A percentile compares a stretch with the other conserved stretches of the same genome.
These are phyloP conservation scores for Deroplatys truncata DNA, from an alignment of 2,888 invertebrate species.

Conservation along the genomic window DNA sequence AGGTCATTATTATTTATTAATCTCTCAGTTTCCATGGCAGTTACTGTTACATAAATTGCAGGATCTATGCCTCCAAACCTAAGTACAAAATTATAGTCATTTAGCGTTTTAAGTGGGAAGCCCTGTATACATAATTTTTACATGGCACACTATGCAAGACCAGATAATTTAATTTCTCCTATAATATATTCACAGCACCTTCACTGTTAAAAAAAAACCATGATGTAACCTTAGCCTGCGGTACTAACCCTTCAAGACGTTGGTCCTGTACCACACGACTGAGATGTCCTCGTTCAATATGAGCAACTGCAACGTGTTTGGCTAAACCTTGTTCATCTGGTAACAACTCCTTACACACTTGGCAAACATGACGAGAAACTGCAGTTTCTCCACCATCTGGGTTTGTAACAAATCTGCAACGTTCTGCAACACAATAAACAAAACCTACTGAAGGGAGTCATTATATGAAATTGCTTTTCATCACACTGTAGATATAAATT, in stretches of 20 bases:
- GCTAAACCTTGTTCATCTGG: conserved; percentile 28
- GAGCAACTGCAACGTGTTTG: conserved; percentile 25
- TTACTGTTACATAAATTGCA: background rate
- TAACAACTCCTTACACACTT: conserved; percentile 31
- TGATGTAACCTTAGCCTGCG: background rate
- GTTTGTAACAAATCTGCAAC: background rate
- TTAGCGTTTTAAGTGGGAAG: background rate
- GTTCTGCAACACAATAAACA: background rate
- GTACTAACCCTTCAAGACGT: background rate
- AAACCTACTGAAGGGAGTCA: background rate
- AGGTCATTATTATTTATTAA: too few relatives aligned
- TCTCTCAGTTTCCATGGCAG: too few relatives aligned
- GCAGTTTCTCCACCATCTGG: background rate
- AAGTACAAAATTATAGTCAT: background rate
- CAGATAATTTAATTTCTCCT: background rate
- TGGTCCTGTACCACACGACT: background rate
- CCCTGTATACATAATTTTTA: background rate
- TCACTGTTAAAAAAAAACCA: background rate
- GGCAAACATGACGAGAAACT: conserved; percentile 26
- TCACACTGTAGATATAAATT: too few relatives aligned
- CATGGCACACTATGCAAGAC: background rate
- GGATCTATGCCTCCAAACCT: background rate
- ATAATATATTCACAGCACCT: background rate
- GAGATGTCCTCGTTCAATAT: conserved; percentile 9
- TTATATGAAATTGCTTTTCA: too few relatives aligned